Evolutionary conservation across 2,797 vertebrate genomes (phyloP), one percentile per base, ranked within the genome.

Genomic region (Tadarida brasiliensis): DNA sequence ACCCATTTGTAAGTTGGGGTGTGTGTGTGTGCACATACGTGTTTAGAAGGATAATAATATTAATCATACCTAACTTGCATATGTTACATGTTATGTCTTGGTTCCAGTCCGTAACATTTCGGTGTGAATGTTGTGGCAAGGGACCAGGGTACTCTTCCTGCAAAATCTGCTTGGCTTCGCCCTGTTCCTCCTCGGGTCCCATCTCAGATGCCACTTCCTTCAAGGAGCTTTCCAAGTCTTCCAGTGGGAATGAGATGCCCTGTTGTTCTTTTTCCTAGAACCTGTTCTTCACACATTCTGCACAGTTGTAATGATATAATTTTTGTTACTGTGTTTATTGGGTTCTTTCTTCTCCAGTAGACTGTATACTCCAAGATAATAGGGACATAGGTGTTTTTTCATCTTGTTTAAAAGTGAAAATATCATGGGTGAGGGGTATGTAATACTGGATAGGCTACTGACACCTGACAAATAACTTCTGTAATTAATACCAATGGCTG

Each of bases 361-460:
- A 80, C 19, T 30, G 4, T 16, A 74, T 12, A 19, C 5, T 87
- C 2, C 16, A 92, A 77, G 35, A 56, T 78, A 76, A 61, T 11
- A 70, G 65, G n/a, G 12, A 61, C 15, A 30, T 85, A 74, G 3
- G 19, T 94, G 4, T 65, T 89, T 80, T 84, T 78, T 35, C 22
- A 68, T 92, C 24, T 88, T 11, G 73, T 54, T 77, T 85, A 57
- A 92, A 85, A 90, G 5, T 87, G 47, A 91, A 84, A 74, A 49
- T 49, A 73, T 59, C 26, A 49, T n/a, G 39, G 19, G 9, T 68
- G 4, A 93, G 26, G n/a, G 2, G 4, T 67, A 2, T 61, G 5
- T 90, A 35, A 33, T 44, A 94, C n/a, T 78, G 56, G 26, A 51
- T 12, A 93, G 10, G 30, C 51, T 44, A 28, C 7, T 76, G n/a